phyloP scores from a whole-genome alignment of 2,888 invertebrate species.

The Megastigmus dorsalis region DNA sequence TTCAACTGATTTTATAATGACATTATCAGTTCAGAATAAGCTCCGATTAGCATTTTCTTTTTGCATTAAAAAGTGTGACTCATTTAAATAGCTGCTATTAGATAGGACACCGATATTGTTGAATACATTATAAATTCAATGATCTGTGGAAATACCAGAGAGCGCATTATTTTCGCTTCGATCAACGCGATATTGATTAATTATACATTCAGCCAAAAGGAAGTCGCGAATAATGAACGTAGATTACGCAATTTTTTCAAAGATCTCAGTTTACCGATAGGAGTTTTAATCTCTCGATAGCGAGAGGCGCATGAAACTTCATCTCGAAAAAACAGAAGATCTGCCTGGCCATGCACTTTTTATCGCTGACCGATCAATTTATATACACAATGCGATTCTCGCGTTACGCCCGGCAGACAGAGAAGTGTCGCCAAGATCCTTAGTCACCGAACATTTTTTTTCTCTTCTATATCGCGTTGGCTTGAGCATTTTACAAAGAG shows the following conservation, averaged over 20 bases:
- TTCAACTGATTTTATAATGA: conserved; percentile 4
- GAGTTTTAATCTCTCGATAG: not conserved
- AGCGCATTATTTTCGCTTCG: conserved; percentile 7
- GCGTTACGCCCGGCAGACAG: conserved; percentile 55
- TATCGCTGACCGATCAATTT: conserved; percentile 56
- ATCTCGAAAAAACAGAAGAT: conserved; percentile 12
- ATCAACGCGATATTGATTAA: not conserved
- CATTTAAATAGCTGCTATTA: conserved; percentile 13
- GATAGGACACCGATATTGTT: not conserved
- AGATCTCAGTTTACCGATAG: not conserved
- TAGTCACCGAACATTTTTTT: conserved; percentile 16
- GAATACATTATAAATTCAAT: conserved; percentile 7
- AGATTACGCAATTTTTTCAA: conserved; percentile 19
- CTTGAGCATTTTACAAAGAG: not conserved
- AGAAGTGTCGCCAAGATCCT: conserved; percentile 57
- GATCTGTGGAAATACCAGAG: not conserved
- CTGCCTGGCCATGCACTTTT: not conserved
- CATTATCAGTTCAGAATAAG: not conserved
- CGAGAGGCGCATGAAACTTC: not conserved
- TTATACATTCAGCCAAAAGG: not conserved
- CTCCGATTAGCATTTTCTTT: conserved; percentile 24
- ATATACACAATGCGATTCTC: conserved; percentile 55
- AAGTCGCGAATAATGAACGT: conserved; percentile 15
- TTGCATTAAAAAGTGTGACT: not conserved
- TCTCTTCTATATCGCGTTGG: not conserved